Conservation (phyloP, 2,113 vertebrate species). For the Forbesichthys agassizii region DNA sequence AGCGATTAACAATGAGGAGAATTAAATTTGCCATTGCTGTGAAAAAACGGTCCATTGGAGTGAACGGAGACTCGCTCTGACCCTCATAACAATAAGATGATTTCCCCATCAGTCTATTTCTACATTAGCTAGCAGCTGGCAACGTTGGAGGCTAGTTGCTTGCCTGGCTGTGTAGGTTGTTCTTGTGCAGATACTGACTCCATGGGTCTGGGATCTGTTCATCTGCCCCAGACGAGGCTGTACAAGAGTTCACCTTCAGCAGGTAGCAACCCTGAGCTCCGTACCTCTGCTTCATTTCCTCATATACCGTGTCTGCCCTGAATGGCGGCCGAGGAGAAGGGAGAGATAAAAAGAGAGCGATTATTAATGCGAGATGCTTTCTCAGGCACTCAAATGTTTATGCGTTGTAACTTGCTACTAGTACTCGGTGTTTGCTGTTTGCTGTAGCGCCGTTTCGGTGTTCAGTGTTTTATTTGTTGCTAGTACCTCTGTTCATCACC, state of each 20-base stretch:
- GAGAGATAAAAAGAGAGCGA: neutral
- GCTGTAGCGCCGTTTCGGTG: neutral
- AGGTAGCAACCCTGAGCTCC: conserved; percentile 95
- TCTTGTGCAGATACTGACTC: conserved; percentile 96
- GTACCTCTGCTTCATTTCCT: conserved; percentile 97
- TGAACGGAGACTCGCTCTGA: no score
- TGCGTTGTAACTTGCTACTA: neutral
- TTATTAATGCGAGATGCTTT: neutral
- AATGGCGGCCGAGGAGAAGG: neutral
- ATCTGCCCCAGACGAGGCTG: conserved; percentile 78
- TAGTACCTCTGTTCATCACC: conserved; percentile 90
- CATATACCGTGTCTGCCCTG: conserved; percentile 93
- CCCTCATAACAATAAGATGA: no score
- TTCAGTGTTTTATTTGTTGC: neutral
- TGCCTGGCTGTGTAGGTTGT: conserved; percentile 85
- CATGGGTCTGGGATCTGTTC: conserved; percentile 98
- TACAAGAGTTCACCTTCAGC: conserved; percentile 93
- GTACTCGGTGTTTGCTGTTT: neutral
- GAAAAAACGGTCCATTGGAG: no score
- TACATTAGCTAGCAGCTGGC: no score
- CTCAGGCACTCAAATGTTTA: no score
- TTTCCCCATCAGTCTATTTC: no score
- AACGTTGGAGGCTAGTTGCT: neutral
- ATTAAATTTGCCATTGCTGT: no score
- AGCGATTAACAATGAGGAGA: no score